Conservation (phyloP, 1,140 invertebrate genomes). For the Drosophila seguyi region DNA sequence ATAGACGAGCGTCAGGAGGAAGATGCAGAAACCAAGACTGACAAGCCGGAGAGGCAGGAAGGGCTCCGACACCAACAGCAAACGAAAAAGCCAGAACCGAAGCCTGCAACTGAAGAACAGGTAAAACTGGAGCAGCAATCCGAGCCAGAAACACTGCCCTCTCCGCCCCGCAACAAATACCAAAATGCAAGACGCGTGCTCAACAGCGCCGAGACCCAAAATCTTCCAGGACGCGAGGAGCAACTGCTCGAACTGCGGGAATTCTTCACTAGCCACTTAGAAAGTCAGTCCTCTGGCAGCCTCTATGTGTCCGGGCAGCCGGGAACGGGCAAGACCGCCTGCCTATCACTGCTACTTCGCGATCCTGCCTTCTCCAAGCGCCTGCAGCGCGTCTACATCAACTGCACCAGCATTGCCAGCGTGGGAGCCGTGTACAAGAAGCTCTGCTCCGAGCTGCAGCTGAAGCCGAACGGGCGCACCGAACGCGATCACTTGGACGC, state of each 20-base stretch:
- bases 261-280: conserved; percentile 90
- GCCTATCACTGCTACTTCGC: conserved; percentile 90
- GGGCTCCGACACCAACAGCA: not conserved
- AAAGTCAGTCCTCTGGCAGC: conserved; percentile 90
- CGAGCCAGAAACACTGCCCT: conserved; percentile 16
- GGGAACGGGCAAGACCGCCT: conserved; percentile 98
- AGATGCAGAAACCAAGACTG: conserved; percentile 51
- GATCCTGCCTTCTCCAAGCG: conserved; percentile 87
- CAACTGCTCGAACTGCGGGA: conserved; percentile 90
- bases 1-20: conserved; percentile 73
- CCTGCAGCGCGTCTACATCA: conserved; percentile 91
- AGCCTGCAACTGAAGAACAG: not conserved
- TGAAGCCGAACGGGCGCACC: conserved; percentile 86
- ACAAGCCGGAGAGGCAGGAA: conserved; percentile 6
- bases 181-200: conserved; percentile 88
- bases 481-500: conserved; percentile 88
- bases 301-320: conserved; percentile 97
- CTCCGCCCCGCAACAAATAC: conserved; percentile 84
- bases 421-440: conserved; percentile 90
- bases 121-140: not conserved
- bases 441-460: conserved; percentile 89
- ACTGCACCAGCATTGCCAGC: conserved; percentile 93
- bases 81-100: not conserved
- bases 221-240: conserved; percentile 91
- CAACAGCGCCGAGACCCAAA: conserved; percentile 89